These are phyloP conservation scores for Noctua janthe DNA, from an alignment of 2,888 invertebrate genomes.

Conservation along the genomic window DNA sequence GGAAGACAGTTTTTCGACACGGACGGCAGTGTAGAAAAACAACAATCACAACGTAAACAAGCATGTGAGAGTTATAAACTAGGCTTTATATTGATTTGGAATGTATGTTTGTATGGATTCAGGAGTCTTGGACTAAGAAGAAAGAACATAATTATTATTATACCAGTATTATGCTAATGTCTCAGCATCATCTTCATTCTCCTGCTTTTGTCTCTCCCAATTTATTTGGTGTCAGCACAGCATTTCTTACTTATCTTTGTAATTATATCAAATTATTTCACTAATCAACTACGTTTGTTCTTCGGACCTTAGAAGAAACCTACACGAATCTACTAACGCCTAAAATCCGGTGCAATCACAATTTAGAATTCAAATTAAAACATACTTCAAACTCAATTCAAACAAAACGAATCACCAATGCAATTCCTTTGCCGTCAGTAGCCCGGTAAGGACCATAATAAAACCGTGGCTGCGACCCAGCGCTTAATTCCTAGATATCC, in stretches of 20 bases:
- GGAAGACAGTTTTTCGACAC: background rate
- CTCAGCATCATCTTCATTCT: background rate
- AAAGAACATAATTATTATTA: too few relatives aligned
- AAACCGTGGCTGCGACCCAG: slow-evolving; percentile 44
- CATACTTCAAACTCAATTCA: background rate
- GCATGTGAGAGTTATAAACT: background rate
- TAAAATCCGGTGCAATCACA: background rate
- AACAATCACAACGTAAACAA: background rate
- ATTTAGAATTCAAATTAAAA: slow-evolving; percentile 12
- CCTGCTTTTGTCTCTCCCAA: background rate
- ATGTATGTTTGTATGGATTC: background rate
- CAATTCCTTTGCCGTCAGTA: slow-evolving; percentile 42
- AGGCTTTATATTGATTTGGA: background rate
- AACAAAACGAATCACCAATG: slow-evolving; percentile 19
- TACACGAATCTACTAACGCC: background rate
- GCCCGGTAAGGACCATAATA: slow-evolving; percentile 67
- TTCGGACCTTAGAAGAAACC: background rate
- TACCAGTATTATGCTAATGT: background rate
- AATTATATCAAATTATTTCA: background rate
- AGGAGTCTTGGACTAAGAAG: too few relatives aligned
- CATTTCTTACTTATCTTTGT: background rate
- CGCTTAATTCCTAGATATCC: slow-evolving; percentile 43
- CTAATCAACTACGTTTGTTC: background rate
- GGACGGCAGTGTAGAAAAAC: background rate
- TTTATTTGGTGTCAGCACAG: background rate